phyloP scores from a whole-genome alignment of 2,113 vertebrate genomes.

The Cyanoliseus patagonus region DNA sequence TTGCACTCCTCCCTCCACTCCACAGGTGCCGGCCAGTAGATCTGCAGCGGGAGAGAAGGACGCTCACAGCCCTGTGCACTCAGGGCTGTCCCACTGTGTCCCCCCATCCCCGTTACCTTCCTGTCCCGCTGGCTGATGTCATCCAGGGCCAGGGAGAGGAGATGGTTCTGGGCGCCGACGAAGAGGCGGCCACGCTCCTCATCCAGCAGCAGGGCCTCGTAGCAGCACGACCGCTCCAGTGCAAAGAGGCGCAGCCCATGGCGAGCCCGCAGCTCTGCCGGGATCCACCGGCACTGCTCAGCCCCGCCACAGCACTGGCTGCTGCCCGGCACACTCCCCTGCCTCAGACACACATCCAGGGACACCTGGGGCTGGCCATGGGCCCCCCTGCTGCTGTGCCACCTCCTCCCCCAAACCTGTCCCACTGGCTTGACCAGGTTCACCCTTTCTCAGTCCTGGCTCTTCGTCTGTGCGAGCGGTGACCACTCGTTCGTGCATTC shows the following conservation, averaged over 20 bases:
- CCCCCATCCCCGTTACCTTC: conserved; percentile 75
- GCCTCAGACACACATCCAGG: neutral
- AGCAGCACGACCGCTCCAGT: conserved; percentile 91
- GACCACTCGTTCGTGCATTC: too few relatives aligned
- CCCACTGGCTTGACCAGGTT: conserved; percentile 36
- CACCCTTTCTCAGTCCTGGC: too few relatives aligned
- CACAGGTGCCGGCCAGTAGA: conserved; percentile 94
- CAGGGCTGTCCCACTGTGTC: fast-evolving
- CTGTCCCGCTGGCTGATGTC: conserved; percentile 90
- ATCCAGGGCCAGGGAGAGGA: conserved; percentile 91
- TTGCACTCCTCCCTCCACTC: conserved; percentile 99
- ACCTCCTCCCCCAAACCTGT: conserved; percentile 23
- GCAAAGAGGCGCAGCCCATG: conserved; percentile 85
- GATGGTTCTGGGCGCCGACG: conserved; percentile 89
- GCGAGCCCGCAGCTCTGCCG: conserved; percentile 84
- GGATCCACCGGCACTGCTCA: neutral
- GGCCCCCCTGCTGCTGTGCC: too few relatives aligned
- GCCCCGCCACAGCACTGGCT: fast-evolving
- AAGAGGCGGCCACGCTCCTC: conserved; percentile 94
- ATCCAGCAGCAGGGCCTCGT: conserved; percentile 87
- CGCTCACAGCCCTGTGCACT: neutral
- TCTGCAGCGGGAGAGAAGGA: conserved; percentile 68
- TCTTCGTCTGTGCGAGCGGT: too few relatives aligned
- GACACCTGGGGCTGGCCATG: neutral
- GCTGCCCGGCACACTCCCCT: neutral